phyloP scores from a whole-genome alignment of 2,113 vertebrate species.

The Gulo gulo region DNA sequence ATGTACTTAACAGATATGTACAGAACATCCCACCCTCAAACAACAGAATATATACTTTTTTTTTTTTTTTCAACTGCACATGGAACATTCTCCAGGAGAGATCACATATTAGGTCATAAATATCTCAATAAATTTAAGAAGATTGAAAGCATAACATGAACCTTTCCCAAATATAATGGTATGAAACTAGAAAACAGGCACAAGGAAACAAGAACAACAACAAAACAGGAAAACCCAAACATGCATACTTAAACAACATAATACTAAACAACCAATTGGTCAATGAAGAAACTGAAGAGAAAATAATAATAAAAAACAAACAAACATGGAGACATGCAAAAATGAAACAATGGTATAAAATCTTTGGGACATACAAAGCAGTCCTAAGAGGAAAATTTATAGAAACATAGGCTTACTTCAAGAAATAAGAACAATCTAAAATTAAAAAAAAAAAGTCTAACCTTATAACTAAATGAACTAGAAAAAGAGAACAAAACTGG shows the following conservation, averaged over 20 bases:
- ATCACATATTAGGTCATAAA: neutral
- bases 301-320: neutral
- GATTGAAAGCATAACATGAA: neutral
- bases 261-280: neutral
- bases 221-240: neutral
- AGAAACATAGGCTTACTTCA: neutral
- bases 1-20: neutral
- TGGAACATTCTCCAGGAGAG: neutral
- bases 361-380: neutral
- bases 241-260: neutral
- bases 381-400: neutral
- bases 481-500: neutral
- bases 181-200: neutral
- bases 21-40: neutral
- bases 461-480: neutral
- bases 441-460: neutral
- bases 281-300: neutral
- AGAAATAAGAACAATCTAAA: neutral
- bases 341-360: neutral
- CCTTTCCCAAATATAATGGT: neutral
- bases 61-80: neutral
- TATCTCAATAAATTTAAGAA: neutral
- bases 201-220: neutral
- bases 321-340: neutral
- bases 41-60: neutral